Percentiles rank a stretch among this genome's conserved stretches.
Conservation (phyloP, 2,888 invertebrate species). For the Lepas anatifera region DNA sequence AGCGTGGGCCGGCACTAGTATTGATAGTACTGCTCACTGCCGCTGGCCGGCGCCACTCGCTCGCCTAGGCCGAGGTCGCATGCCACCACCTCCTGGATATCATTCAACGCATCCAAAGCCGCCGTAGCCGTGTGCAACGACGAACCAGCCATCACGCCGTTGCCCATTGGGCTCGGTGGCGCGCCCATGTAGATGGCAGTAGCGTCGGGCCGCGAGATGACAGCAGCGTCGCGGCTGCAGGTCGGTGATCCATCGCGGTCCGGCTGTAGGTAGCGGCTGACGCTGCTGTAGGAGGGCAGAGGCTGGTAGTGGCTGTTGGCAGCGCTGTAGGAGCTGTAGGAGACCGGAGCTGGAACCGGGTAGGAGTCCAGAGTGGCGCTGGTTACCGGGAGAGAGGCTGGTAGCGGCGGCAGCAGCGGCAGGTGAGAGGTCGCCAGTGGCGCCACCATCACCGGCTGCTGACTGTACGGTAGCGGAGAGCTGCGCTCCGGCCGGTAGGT, state of each 20-base stretch:
- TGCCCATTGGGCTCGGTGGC: neutral
- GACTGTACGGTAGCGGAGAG: neutral
- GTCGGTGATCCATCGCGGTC: neutral
- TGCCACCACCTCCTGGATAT: conserved; percentile 10
- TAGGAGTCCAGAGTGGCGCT: neutral
- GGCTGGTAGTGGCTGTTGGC: conserved; percentile 16
- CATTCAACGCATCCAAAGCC: neutral
- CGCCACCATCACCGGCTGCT: neutral
- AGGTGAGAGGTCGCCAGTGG: neutral
- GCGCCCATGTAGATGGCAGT: neutral
- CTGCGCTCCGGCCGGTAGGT: neutral
- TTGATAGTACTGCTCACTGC: neutral
- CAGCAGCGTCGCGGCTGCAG: neutral
- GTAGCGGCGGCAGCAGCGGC: neutral
- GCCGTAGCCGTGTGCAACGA: neutral
- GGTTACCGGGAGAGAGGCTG: too few species aligned
- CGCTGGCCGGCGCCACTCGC: neutral
- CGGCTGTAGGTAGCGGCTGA: neutral
- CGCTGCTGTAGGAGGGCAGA: conserved; percentile 4
- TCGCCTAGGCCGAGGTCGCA: conserved; percentile 1
- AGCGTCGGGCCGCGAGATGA: neutral
- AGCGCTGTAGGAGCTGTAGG: conserved; percentile 1
- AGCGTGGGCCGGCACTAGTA: too few species aligned
- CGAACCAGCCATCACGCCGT: too few species aligned
- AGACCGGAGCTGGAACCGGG: too few species aligned